phyloP scores from a whole-genome alignment of 2,113 vertebrate genomes.

The Phycodurus eques region DNA sequence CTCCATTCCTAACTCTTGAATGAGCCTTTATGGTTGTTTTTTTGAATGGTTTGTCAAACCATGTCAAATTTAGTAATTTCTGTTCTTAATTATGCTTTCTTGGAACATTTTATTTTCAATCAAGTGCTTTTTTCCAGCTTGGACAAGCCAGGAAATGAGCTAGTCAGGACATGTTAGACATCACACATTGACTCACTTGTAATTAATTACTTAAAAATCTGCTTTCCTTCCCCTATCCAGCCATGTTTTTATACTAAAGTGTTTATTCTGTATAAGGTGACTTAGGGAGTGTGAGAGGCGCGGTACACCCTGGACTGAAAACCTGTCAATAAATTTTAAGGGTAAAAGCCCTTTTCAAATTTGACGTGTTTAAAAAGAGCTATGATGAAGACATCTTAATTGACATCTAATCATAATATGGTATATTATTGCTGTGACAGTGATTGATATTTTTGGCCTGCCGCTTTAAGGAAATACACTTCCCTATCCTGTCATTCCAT shows the following conservation, averaged over 20 bases:
- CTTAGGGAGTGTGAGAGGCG: background rate
- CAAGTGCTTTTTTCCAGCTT: background rate
- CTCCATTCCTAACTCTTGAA: slow-evolving; percentile 39
- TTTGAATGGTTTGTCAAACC: background rate
- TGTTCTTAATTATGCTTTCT: slow-evolving; percentile 7
- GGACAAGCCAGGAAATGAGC: background rate
- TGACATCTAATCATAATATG: background rate
- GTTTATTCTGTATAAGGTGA: background rate
- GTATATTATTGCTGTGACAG: background rate
- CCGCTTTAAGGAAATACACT: slow-evolving; percentile 1
- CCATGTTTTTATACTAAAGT: background rate
- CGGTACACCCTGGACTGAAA: background rate
- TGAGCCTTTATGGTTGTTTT: slow-evolving; percentile 4
- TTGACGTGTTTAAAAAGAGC: background rate
- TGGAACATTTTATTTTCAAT: background rate
- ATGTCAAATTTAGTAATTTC: slow-evolving; percentile 6
- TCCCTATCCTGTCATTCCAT: background rate
- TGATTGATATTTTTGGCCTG: background rate
- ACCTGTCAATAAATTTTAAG: background rate
- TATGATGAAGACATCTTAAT: background rate
- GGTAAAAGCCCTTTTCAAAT: too few species aligned
- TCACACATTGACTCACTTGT: background rate
- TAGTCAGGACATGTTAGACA: background rate
- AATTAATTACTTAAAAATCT: background rate
- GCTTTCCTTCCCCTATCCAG: background rate